Conservation (phyloP, 2,113 vertebrate species). For the Megaptera novaeangliae region DNA sequence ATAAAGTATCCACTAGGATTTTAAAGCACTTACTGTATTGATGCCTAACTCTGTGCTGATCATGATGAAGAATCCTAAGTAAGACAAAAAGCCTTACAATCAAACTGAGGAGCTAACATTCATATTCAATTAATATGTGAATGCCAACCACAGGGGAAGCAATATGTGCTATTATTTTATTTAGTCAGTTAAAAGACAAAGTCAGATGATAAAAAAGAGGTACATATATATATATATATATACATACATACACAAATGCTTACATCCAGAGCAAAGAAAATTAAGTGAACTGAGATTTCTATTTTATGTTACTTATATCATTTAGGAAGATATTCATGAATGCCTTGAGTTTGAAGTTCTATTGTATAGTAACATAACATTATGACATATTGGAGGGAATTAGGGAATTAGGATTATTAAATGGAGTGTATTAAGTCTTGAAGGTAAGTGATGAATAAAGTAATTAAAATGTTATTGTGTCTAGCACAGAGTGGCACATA, state of each 20-base stretch:
- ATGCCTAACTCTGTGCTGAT: not conserved
- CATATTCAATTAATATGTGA: not conserved
- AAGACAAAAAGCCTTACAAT: not conserved
- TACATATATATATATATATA: not conserved
- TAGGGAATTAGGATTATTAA: not conserved
- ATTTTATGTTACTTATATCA: not conserved
- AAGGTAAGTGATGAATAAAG: not conserved
- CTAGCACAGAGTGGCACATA: not conserved
- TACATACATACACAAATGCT: not conserved
- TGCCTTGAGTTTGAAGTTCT: not conserved
- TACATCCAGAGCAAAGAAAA: constrained; percentile 10
- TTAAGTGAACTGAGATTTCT: not conserved
- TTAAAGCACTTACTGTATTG: not conserved
- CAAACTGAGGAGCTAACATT: not conserved
- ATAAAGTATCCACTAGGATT: not conserved
- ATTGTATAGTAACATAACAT: fast-evolving
- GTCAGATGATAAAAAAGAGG: not conserved
- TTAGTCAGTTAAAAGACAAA: not conserved
- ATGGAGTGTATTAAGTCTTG: not conserved
- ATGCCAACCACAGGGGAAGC: not conserved
- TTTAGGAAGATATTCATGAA: not conserved
- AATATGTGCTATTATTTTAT: not conserved
- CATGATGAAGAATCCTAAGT: not conserved
- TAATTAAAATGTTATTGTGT: not conserved
- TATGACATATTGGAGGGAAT: not conserved